Evolutionary conservation across 2,113 vertebrate species (phyloP), one percentile per base, ranked within the genome.

Genomic region (Seriola dumerili): DNA sequence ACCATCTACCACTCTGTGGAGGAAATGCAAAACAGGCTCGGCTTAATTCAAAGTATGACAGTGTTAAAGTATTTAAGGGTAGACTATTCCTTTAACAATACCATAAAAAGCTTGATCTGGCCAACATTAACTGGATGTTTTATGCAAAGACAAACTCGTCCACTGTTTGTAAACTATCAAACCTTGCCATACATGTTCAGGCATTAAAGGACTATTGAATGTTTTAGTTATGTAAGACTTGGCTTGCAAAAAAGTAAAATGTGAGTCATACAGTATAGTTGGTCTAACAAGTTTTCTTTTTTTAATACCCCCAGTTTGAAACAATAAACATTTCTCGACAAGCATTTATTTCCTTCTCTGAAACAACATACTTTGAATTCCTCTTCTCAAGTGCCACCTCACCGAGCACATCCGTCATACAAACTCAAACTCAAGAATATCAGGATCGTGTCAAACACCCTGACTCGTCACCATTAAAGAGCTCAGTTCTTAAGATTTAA

Each of bases 401-500:
- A 50, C 32, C 50, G 21, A 65, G 68, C 76, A 80, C 34, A 57
- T 0, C 66, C 4, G 21, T 55, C 58, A 67, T 72, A 55, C 61
- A 80, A 65, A 23, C 36, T 80, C 62, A 75, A 29, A 80, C 8
- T 58, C 42, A 75, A 40, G 72, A 73, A 65, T 5, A 21, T 77
- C 63, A 62, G 69, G 32, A 48, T 83, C 59, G 29, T 58, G 55
- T 70, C 19, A 57, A 55, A 63, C 70, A 72, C 29, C 69, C 29
- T 38, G 72, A 73, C 14, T 52, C 21, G 44, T 80, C 72, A 57
- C 40, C 9, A 68, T 17, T 13, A 21, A 70, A 76, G 72, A 80
- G 57, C 36, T 78, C 50, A 11, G 55, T 69, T 72, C 25, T 71
- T 58, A 44, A 59, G 76, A 79, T 78, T 78, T 40, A 61, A 68